These are phyloP conservation scores for Centruroides sculpturatus DNA, from an alignment of 1,140 invertebrate species.

Conservation along the genomic window DNA sequence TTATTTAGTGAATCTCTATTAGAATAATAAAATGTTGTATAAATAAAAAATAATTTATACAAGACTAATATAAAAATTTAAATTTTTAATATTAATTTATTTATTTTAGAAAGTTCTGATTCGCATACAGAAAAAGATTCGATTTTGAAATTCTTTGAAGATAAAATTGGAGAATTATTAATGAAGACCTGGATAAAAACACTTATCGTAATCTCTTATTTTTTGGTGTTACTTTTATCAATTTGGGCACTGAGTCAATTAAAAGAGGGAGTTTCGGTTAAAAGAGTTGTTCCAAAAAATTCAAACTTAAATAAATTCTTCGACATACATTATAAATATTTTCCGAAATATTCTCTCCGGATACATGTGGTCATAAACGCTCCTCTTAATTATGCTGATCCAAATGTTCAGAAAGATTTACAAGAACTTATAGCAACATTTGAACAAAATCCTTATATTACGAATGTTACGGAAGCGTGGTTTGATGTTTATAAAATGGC, in stretches of 20 bases:
- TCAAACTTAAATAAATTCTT: slow-evolving; percentile 81
- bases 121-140: slow-evolving; percentile 47
- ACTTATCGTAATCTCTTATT: slow-evolving; percentile 59
- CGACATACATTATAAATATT: slow-evolving; percentile 71
- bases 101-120: no score
- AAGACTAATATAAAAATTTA: no score
- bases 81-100: no score
- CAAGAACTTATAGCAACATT: slow-evolving; percentile 60
- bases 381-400: slow-evolving; percentile 68
- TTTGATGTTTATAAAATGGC: slow-evolving; percentile 65
- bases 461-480: slow-evolving; percentile 79
- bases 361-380: slow-evolving; percentile 73
- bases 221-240: slow-evolving; percentile 61
- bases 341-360: slow-evolving; percentile 74
- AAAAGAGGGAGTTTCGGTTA: slow-evolving; percentile 71
- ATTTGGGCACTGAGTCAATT: slow-evolving; percentile 74
- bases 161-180: slow-evolving; percentile 56
- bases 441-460: slow-evolving; percentile 64
- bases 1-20: no score
- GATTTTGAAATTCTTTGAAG: slow-evolving; percentile 71
- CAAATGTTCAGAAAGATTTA: slow-evolving; percentile 53
- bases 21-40: no score
- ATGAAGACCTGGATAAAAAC: slow-evolving; percentile 60
- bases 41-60: no score
- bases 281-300: slow-evolving; percentile 67